These are phyloP conservation scores for Syritta pipiens DNA, from an alignment of 2,888 invertebrate species.

Conservation along the genomic window DNA sequence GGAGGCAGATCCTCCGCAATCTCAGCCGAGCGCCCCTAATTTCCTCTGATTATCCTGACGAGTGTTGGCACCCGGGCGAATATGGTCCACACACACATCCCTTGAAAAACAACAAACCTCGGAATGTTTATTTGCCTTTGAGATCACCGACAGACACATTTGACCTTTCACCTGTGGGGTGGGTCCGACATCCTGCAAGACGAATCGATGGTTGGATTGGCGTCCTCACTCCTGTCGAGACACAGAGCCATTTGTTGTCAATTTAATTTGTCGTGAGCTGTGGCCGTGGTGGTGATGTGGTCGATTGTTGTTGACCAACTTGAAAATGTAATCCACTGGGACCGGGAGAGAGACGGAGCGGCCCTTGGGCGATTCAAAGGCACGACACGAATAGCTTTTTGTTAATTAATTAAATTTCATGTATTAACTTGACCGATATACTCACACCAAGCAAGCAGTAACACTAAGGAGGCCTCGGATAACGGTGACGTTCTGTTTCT, in stretches of 20 bases:
- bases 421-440: conserved; percentile 4
- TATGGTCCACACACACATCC: too few relatives aligned
- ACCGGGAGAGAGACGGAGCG: neutral
- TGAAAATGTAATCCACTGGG: conserved; percentile 7
- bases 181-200: neutral
- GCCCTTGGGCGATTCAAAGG: neutral
- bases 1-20: too few relatives aligned
- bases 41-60: too few relatives aligned
- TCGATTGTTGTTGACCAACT: conserved; percentile 4
- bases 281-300: neutral
- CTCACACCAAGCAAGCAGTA: too few relatives aligned
- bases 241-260: conserved; percentile 22
- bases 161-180: neutral
- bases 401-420: conserved; percentile 45
- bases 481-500: too few relatives aligned
- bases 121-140: conserved; percentile 35
- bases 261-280: conserved; percentile 36
- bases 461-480: too few relatives aligned
- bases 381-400: conserved; percentile 23
- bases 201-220: neutral
- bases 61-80: too few relatives aligned
- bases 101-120: neutral
- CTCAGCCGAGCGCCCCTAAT: too few relatives aligned
- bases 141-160: conserved; percentile 17
- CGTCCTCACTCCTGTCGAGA: neutral